Percentiles rank a stretch among this genome's conserved stretches.
Conservation (phyloP, 2,797 vertebrate species). For the Brachyalestes nurse region DNA sequence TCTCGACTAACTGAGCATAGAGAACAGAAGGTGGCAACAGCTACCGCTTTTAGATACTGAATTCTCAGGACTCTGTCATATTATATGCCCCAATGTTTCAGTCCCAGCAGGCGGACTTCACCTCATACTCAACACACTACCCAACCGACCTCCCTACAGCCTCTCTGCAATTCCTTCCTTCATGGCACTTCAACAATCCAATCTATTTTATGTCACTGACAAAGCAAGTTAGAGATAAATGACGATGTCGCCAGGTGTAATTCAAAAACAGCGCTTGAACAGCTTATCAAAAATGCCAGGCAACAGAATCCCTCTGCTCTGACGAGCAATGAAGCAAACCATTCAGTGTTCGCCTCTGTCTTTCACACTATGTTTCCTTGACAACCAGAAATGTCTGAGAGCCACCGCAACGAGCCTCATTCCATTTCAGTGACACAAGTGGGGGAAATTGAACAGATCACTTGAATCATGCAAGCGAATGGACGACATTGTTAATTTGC, state of each 20-base stretch:
- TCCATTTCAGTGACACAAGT: constrained; percentile 55
- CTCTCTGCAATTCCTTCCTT: background rate
- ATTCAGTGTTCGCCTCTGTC: constrained; percentile 49
- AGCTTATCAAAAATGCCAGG: constrained; percentile 52
- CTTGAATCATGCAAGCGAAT: constrained; percentile 32
- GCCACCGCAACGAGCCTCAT: constrained; percentile 41
- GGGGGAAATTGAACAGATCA: constrained; percentile 46
- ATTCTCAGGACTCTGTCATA: constrained; percentile 6
- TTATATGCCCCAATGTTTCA: constrained; percentile 1
- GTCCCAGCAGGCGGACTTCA: background rate
- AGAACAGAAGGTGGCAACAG: constrained; percentile 55
- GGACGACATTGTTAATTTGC: constrained; percentile 50
- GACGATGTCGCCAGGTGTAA: constrained; percentile 22
- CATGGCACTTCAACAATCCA: constrained; percentile 9
- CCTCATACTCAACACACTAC: background rate
- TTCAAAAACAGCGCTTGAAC: constrained; percentile 44
- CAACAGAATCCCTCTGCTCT: constrained; percentile 48
- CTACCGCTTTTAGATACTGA: background rate
- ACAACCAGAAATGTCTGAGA: constrained; percentile 54
- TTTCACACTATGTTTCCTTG: constrained; percentile 59
- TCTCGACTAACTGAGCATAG: background rate
- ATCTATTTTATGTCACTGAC: constrained; percentile 8
- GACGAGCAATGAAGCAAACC: constrained; percentile 38
- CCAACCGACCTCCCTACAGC: constrained; percentile 15
- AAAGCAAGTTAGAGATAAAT: constrained; percentile 34